Evolutionary conservation across 1,140 invertebrate genomes (phyloP), one percentile per base, ranked within the genome.

Genomic region (Pogonognathellus flavescens): DNA sequence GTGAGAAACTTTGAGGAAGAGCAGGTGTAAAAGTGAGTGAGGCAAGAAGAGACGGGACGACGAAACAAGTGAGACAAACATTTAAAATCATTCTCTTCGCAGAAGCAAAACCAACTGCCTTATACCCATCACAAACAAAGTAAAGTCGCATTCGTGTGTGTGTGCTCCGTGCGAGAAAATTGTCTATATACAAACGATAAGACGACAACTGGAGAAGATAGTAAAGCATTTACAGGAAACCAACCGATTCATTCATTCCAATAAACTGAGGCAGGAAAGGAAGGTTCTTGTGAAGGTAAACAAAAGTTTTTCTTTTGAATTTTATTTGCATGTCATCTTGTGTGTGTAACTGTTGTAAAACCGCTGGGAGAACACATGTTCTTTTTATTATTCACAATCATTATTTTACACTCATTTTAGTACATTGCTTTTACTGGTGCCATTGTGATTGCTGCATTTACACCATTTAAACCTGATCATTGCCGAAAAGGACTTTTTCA

Each of bases 11-110:
- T 76, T 49, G 8, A 14, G 1, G 31, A 16, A 50, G n/a, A 49
- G 22, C 70, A 76, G 41, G 70, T 76, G 70, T 76, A 76, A 76
- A 66, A 76, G 70, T 76, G 70, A 76, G 41, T 16, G 70, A 76
- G 70, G 70, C 70, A 50, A 76, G 70, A 76, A 76, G 70, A 76
- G 70, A 76, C 25, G 70, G 6, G 9, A 11, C 11, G 4, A 49
- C 16, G 5, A 41, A 20, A 41, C 31, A 41, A 49, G 70, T 76
- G 70, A 76, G 70, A 76, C 70, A 76, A 76, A 50, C 25, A 76
- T 76, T 76, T 31, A 14, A 49, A 72, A 25, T 5, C 41, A 76
- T 41, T 76, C 8, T 66, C 62, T 25, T 66, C 25, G 20, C 20
- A 66, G 0, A 66, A 18, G n/a, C 18, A 20, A n/a, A 18, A 66